phyloP scores from a whole-genome alignment of 2,113 vertebrate species.

The Kryptolebias marmoratus region DNA sequence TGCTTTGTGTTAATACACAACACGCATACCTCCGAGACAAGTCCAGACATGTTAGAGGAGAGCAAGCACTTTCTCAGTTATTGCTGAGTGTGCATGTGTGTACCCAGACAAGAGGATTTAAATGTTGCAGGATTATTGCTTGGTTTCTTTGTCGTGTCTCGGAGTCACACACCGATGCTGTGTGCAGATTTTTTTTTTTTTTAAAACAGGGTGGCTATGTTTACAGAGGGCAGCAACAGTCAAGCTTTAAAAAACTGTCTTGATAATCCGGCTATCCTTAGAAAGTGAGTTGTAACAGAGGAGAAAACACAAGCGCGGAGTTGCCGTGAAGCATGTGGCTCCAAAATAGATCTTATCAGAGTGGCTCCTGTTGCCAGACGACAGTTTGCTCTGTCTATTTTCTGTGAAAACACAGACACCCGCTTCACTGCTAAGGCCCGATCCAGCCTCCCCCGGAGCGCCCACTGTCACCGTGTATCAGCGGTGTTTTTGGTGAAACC shows the following conservation, averaged over 20 bases:
- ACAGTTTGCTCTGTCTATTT: slow-evolving; percentile 55
- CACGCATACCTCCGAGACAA: slow-evolving; percentile 63
- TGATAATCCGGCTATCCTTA: slow-evolving; percentile 48
- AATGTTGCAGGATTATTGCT: slow-evolving; percentile 19
- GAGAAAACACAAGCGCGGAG: slow-evolving; percentile 42
- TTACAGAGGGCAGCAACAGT: slow-evolving; percentile 50
- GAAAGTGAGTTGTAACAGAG: slow-evolving; percentile 38
- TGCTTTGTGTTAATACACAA: slow-evolving; percentile 43
- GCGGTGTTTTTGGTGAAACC: slow-evolving; percentile 49
- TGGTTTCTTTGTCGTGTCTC: slow-evolving; percentile 12
- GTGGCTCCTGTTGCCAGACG: slow-evolving; percentile 47
- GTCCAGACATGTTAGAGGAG: slow-evolving; percentile 60
- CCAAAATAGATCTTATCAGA: slow-evolving; percentile 71
- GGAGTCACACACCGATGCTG: slow-evolving; percentile 14
- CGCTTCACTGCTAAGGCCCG: slow-evolving; percentile 1
- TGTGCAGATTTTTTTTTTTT: neutral
- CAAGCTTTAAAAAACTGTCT: slow-evolving; percentile 10
- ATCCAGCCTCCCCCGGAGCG: slow-evolving; percentile 46
- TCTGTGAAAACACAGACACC: slow-evolving; percentile 33
- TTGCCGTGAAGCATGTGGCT: slow-evolving; percentile 43
- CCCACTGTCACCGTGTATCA: slow-evolving; percentile 45
- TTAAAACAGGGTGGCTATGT: slow-evolving; percentile 2
- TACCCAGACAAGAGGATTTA: slow-evolving; percentile 9
- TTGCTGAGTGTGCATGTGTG: slow-evolving; percentile 1
- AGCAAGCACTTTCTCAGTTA: slow-evolving; percentile 23